Evolutionary conservation across 2,797 vertebrate species (phyloP).

Genomic region (Coccyzus lansbergi): DNA sequence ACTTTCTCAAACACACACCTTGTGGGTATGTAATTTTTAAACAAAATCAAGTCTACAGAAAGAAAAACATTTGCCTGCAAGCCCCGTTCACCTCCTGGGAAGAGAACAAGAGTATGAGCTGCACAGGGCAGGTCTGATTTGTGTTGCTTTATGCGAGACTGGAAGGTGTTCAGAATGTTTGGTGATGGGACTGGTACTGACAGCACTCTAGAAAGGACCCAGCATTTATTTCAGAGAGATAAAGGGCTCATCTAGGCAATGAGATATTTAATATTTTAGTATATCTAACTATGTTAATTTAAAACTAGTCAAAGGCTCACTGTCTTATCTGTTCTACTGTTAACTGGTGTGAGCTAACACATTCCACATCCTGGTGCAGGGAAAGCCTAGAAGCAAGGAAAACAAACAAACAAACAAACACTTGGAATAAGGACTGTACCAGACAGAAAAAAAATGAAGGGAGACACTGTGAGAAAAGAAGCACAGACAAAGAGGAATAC

Average conservation of each 20-base stretch:
- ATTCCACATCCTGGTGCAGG: not conserved
- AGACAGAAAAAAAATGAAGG: not conserved
- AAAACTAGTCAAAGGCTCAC: not conserved
- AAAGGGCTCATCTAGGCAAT: not conserved
- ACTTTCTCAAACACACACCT: not conserved
- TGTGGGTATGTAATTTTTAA: not conserved
- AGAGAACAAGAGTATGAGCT: not conserved
- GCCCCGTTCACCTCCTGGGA: not conserved
- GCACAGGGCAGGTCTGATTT: not conserved
- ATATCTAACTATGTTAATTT: not conserved
- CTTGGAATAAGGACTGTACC: not conserved
- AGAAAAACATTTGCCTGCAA: not conserved
- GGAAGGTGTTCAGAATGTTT: not conserved
- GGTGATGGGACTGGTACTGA: not conserved
- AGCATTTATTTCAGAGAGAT: not conserved
- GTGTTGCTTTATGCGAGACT: not conserved
- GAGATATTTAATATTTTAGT: not conserved
- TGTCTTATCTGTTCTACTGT: not conserved
- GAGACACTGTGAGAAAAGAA: not conserved
- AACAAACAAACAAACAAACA: not conserved
- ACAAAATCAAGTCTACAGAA: not conserved
- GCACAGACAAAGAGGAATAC: not conserved
- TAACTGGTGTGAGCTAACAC: not conserved
- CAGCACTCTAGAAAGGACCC: not conserved
- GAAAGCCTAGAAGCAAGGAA: slow-evolving; percentile 32